A percentile compares a stretch with the other conserved stretches of the same genome.
These are phyloP conservation scores for Microplitis manilae DNA, from an alignment of 2,888 invertebrate species.

Conservation along the genomic window DNA sequence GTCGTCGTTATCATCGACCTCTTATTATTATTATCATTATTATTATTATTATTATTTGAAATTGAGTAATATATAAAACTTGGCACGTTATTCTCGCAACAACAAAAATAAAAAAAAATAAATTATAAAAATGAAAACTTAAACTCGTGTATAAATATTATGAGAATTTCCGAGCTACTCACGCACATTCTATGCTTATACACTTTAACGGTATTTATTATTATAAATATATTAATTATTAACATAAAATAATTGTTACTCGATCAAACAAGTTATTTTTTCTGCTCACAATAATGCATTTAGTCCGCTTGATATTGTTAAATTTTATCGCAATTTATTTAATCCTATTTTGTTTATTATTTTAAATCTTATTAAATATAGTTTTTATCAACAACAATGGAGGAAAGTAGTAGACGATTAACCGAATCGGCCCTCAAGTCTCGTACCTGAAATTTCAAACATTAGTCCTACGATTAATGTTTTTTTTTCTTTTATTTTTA, in stretches of 20 bases:
- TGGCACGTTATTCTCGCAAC: conserved; percentile 9
- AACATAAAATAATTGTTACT: not conserved
- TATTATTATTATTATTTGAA: not conserved
- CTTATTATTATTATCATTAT: conserved; percentile 20
- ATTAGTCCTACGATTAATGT: conserved; percentile 32
- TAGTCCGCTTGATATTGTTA: conserved; percentile 40
- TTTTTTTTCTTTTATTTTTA: conserved; percentile 2
- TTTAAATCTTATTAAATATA: conserved; percentile 2
- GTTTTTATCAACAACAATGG: conserved; percentile 21
- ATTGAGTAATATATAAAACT: not conserved
- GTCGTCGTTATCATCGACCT: conserved; percentile 46
- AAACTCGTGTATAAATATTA: conserved; percentile 21
- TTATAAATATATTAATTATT: not conserved
- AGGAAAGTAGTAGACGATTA: conserved; percentile 37
- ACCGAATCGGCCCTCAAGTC: conserved; percentile 45
- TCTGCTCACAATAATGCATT: conserved; percentile 34
- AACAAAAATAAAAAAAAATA: not conserved
- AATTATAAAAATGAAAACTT: conserved; percentile 1
- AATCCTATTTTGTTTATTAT: conserved; percentile 18
- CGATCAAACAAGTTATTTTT: conserved; percentile 17
- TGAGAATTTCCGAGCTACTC: not conserved
- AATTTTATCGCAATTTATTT: conserved; percentile 25
- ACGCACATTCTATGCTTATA: not conserved
- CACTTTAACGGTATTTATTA: not conserved
- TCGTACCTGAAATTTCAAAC: conserved; percentile 49